Evolutionary conservation across 2,888 invertebrate species (phyloP), one percentile per base, ranked within the genome.

Genomic region (Macropis europaea): DNA sequence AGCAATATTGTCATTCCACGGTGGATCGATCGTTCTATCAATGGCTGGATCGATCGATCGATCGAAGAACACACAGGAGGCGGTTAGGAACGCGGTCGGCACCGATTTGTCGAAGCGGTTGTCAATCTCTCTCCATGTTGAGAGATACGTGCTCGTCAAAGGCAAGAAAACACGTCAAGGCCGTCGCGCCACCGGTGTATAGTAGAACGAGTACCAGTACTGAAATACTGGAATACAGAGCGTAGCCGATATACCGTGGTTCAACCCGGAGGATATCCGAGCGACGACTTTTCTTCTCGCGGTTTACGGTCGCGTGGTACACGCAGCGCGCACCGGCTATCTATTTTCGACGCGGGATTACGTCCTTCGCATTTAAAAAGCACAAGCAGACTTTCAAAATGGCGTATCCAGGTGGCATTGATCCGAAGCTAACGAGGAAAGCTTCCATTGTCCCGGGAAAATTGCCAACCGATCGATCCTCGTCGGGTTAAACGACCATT

Each of bases 41-140:
- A 54, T 42, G 59, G 70, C 38, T 19, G 47, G 43, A 19, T 30
- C 42, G 52, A 57, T 75, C 67, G 62, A 60, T 56, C 26, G 68
- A 71, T 60, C 73, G 60, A 63, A 36, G 71, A 70, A 66, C 61
- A 64, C 71, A 43, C 60, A 43, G 48, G 50, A 68, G 69, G 61
- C 48, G 71, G 80, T 71, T 81, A 73, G 86, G 86, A 87, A 87
- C 87, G 86, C 82, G 79, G 87, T 85, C 87, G 87, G 85, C 87
- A 88, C 87, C 76, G 62, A 79, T 79, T 79, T 79, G 76, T 79
- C 78, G 59, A 59, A 26, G 83, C 86, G 66, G 86, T 85, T 83
- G 84, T 84, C 87, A 87, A 88, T 88, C 88, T 88, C 88, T 88
- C 88, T 83, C 88, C 88, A 88, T 88, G 88, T 88, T 88, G 79